Evolutionary conservation across 2,888 invertebrate species (phyloP), one percentile per base, ranked within the genome.

Genomic region (Polydrusus tereticollis): DNA sequence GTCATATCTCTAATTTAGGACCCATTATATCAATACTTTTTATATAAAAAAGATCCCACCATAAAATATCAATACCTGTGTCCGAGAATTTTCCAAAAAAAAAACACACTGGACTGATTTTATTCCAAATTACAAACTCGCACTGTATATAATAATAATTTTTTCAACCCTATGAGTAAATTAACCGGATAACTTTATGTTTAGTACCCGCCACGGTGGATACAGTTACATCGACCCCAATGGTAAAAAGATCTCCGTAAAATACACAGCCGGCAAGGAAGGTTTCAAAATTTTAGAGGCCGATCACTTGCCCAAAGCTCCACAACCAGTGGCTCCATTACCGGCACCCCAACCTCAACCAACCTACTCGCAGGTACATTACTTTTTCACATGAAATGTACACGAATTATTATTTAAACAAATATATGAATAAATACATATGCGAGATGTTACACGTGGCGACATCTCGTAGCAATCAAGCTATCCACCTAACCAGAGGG

Each of bases 221-320:
- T 83, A 83, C 77, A 79, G 81, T 43, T 83, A 83, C 67, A 76
- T 80, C 2, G 91, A 91, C 72, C 91, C 91, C 0, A 89, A 83
- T 66, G 92, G 92, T 0, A 89, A 90, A 80, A 87, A 90, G 16
- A 90, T 92, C 73, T 89, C 89, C 38, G 88, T 92, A 16, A 91
- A 88, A 81, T 87, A 86, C 71, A 86, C 86, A 1, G 87, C 85
- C 6, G 85, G 85, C 47, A 87, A 87, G 77, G 87, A 88, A 76
- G 88, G 87, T 14, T 88, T 88, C 80, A 83, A 83, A 78, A 87
- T 88, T 36, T 75, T 87, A 47, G 86, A 87, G 78, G 87, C 86
- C 14, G 86, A 86, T 73, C 86, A 87, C 75, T 80, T 87, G 33
- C 87, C 87, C 3, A 84, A 84, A 76, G 81, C 83, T 2, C 83